Conservation (phyloP, 2,113 vertebrate genomes). For the Laterallus jamaicensis region DNA sequence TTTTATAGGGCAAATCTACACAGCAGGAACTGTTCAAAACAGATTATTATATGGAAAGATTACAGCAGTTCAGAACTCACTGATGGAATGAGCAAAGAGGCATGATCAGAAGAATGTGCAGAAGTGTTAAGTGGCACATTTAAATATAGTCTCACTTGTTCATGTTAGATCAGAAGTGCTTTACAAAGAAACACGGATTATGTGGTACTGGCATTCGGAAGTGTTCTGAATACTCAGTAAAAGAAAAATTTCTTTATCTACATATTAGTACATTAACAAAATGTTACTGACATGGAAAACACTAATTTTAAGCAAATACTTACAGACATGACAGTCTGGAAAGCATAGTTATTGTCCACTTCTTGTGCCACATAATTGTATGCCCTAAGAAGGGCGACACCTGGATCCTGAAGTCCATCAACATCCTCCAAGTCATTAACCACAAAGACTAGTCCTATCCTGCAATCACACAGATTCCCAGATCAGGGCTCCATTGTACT, state of each 20-base stretch:
- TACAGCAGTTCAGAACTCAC: neutral
- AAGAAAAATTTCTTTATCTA: neutral
- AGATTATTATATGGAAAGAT: neutral
- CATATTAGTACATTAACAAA: neutral
- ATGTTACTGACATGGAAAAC: neutral
- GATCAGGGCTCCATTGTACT: neutral
- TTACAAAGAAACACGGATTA: neutral
- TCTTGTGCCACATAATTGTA: conserved; percentile 94
- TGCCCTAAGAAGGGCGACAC: conserved; percentile 89
- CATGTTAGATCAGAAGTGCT: neutral
- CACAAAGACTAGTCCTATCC: conserved; percentile 92
- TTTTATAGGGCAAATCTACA: neutral
- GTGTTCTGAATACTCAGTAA: neutral
- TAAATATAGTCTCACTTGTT: neutral
- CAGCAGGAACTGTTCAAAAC: neutral
- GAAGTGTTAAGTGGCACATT: neutral
- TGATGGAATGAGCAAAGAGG: neutral
- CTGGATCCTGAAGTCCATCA: conserved; percentile 90
- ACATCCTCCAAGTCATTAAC: conserved; percentile 88
- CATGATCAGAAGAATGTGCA: neutral
- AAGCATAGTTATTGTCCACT: conserved; percentile 88
- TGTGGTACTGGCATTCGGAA: neutral
- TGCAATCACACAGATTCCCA: conserved; percentile 42
- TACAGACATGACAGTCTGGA: conserved; percentile 89
- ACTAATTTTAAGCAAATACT: conserved; percentile 62